These are phyloP conservation scores for Stratiomys singularior DNA, from an alignment of 2,888 invertebrate species.

Conservation along the genomic window DNA sequence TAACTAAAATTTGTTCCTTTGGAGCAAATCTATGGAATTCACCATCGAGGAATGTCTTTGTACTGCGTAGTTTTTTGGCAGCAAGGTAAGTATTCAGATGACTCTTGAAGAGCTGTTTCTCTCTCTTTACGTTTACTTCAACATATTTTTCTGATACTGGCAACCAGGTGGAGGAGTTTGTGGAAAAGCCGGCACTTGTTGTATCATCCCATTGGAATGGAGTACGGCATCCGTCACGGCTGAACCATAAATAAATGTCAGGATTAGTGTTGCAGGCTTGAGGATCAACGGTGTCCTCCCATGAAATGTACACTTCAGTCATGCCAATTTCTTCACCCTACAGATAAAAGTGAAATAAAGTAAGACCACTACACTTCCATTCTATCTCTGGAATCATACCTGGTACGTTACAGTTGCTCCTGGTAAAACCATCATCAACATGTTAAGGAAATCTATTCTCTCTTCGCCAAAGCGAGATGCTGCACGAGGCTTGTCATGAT, in stretches of 20 bases:
- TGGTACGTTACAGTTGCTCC: slow-evolving; percentile 74
- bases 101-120: slow-evolving; percentile 65
- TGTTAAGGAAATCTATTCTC: slow-evolving; percentile 81
- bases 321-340: slow-evolving; percentile 67
- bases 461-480: slow-evolving; percentile 73
- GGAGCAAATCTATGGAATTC: slow-evolving; percentile 68
- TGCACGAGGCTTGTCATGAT: slow-evolving; percentile 75
- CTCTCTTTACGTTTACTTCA: slow-evolving; percentile 69
- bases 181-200: slow-evolving; percentile 62
- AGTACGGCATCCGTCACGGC: slow-evolving; percentile 72
- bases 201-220: slow-evolving; percentile 73
- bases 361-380: neutral
- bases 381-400: slow-evolving; percentile 56
- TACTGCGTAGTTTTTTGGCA: slow-evolving; percentile 64
- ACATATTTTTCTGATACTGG: slow-evolving; percentile 69
- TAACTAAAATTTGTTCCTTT: slow-evolving; percentile 67
- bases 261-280: slow-evolving; percentile 69
- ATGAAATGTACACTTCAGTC: slow-evolving; percentile 67
- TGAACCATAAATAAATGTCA: slow-evolving; percentile 68
- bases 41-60: slow-evolving; percentile 55
- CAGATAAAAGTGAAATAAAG: slow-evolving; percentile 61
- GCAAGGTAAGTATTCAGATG: slow-evolving; percentile 72
- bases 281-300: slow-evolving; percentile 71
- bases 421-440: slow-evolving; percentile 73
- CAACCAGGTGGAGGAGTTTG: slow-evolving; percentile 59